Conservation (phyloP, 2,888 invertebrate genomes). For the Strigamia maritima region DNA sequence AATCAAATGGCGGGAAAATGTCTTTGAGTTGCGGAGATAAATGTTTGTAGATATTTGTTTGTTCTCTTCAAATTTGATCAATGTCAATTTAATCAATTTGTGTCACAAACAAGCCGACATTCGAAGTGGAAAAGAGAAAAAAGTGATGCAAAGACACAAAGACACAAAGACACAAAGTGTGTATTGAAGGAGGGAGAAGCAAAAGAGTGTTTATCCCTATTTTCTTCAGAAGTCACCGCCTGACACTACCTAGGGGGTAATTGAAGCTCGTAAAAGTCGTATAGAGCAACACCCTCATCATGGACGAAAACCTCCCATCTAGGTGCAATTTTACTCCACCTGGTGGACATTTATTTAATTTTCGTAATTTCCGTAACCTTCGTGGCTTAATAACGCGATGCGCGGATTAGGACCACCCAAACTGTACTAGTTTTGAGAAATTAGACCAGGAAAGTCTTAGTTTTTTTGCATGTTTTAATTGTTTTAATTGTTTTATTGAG, state of each 20-base stretch:
- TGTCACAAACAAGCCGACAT: not conserved
- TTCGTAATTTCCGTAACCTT: not conserved
- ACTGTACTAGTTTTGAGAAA: not conserved
- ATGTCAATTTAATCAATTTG: not conserved
- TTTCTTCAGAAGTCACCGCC: slow-evolving; percentile 1
- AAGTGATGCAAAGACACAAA: not conserved
- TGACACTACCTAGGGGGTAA: slow-evolving; percentile 17
- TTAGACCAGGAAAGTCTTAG: not conserved
- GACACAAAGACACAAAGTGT: not conserved
- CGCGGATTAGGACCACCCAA: slow-evolving; percentile 8
- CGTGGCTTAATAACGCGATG: not conserved
- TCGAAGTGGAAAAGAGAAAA: not conserved
- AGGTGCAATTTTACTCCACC: not conserved
- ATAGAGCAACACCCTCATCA: slow-evolving; percentile 9
- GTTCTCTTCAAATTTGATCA: not conserved
- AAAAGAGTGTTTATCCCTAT: not conserved
- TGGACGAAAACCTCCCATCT: not conserved
- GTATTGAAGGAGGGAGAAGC: not conserved
- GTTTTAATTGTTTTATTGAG: no score
- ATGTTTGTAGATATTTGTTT: not conserved
- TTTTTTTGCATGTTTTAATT: not conserved
- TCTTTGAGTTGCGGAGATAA: not conserved
- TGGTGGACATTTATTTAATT: slow-evolving; percentile 10
- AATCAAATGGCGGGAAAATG: not conserved
- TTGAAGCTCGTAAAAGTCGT: slow-evolving; percentile 16